phyloP scores from a whole-genome alignment of 2,113 vertebrate genomes.

The Stomatorhinus ivindoensis region DNA sequence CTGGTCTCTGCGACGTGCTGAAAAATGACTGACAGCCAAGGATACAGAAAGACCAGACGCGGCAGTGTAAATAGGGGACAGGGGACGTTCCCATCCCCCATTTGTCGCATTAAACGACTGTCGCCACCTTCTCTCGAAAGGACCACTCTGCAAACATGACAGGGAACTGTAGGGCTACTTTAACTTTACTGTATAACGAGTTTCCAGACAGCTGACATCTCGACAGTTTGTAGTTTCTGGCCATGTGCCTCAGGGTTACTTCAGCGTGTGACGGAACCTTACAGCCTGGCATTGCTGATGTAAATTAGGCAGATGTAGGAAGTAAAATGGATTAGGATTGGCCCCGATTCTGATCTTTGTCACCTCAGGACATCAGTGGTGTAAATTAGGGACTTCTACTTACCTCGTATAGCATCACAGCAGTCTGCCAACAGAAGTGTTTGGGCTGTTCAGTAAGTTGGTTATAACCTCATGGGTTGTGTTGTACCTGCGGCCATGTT shows the following conservation, averaged over 20 bases:
- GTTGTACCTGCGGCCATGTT: background rate
- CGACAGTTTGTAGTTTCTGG: background rate
- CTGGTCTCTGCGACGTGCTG: background rate
- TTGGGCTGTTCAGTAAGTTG: background rate
- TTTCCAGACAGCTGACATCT: background rate
- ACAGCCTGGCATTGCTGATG: background rate
- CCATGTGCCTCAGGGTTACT: background rate
- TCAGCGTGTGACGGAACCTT: background rate
- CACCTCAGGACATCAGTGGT: background rate
- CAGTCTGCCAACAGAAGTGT: too few species aligned
- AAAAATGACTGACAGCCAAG: background rate
- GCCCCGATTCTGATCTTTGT: background rate
- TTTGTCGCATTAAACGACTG: background rate
- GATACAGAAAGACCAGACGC: background rate
- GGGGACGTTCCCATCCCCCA: background rate
- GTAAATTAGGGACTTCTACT: background rate
- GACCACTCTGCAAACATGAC: background rate
- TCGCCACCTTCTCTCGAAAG: background rate
- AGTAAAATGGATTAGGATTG: background rate
- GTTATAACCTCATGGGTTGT: background rate
- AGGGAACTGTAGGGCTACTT: background rate
- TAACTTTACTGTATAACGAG: background rate
- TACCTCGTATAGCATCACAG: background rate
- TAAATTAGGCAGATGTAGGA: background rate
- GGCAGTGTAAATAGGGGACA: background rate